These are phyloP conservation scores for Ericerus pela DNA, from an alignment of 1,140 invertebrate genomes.

Conservation along the genomic window DNA sequence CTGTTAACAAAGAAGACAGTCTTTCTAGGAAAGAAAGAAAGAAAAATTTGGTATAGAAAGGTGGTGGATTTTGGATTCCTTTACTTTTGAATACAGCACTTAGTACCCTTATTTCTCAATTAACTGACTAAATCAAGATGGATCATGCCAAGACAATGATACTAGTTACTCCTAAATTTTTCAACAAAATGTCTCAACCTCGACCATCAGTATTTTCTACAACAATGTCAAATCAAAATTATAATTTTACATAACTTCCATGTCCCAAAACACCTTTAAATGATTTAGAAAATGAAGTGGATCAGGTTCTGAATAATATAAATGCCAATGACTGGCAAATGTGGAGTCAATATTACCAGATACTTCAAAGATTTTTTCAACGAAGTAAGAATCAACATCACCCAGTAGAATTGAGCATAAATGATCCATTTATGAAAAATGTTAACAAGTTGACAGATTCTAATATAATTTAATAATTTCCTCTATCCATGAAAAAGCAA, in stretches of 20 bases:
- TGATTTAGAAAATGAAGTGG: slow-evolving; percentile 2
- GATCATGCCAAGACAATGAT: slow-evolving; percentile 17
- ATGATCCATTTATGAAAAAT: too few relatives aligned
- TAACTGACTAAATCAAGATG: slow-evolving; percentile 12
- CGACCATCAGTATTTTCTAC: background rate
- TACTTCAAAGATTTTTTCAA: background rate
- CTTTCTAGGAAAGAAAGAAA: slow-evolving; percentile 7
- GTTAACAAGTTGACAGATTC: too few relatives aligned
- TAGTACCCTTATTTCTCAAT: background rate
- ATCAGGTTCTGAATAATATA: background rate
- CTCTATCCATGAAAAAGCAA: background rate
- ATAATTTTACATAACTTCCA: background rate
- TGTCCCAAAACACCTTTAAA: too few relatives aligned
- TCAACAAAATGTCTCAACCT: too few relatives aligned
- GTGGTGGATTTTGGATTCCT: background rate
- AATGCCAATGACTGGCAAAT: slow-evolving; percentile 1
- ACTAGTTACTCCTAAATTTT: slow-evolving; percentile 3
- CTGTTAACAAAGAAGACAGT: background rate
- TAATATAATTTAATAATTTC: background rate
- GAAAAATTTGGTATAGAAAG: slow-evolving; percentile 12
- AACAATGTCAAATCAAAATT: background rate
- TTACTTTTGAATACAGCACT: slow-evolving; percentile 1
- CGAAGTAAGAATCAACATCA: background rate
- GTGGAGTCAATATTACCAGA: slow-evolving; percentile 9
- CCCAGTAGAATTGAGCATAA: background rate